Evolutionary conservation across 2,113 vertebrate genomes (phyloP).

Genomic region (Epinephelus cyanopodus): DNA sequence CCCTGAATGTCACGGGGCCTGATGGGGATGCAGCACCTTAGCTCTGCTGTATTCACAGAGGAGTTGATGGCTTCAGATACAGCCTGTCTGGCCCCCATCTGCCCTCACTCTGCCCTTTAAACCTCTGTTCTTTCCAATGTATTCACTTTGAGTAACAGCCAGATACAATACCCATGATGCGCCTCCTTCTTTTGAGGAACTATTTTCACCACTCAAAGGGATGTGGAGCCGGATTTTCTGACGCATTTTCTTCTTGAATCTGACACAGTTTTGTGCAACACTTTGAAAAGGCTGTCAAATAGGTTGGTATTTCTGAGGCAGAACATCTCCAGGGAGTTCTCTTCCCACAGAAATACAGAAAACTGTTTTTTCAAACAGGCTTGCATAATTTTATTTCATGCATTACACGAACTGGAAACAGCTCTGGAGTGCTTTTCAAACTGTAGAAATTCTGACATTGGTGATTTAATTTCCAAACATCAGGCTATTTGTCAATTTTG

Average conservation of each 20-base stretch:
- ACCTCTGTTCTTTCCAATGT: conserved; percentile 60
- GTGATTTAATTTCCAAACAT: conserved; percentile 63
- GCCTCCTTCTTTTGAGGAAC: conserved; percentile 57
- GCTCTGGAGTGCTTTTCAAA: conserved; percentile 44
- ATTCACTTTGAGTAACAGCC: conserved; percentile 65
- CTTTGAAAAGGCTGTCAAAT: conserved; percentile 66
- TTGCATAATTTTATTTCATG: conserved; percentile 65
- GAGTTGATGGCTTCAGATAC: conserved; percentile 67
- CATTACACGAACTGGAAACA: conserved; percentile 34
- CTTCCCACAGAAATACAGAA: conserved; percentile 50
- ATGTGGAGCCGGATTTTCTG: conserved; percentile 45
- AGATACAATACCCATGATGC: conserved; percentile 54
- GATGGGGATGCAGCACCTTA: conserved; percentile 57
- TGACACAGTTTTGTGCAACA: conserved; percentile 66
- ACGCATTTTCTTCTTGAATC: conserved; percentile 51
- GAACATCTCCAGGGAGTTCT: conserved; percentile 58
- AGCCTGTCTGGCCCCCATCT: conserved; percentile 53
- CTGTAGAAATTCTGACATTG: conserved; percentile 39
- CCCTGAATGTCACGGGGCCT: conserved; percentile 65
- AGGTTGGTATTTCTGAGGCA: conserved; percentile 55
- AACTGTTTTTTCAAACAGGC: conserved; percentile 31
- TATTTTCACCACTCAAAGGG: conserved; percentile 60
- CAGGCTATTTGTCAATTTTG: conserved; percentile 35
- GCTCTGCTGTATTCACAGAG: conserved; percentile 49
- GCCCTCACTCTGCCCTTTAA: conserved; percentile 66